phyloP scores from a whole-genome alignment of 1,140 invertebrate genomes.

The Trissolcus basalis region DNA sequence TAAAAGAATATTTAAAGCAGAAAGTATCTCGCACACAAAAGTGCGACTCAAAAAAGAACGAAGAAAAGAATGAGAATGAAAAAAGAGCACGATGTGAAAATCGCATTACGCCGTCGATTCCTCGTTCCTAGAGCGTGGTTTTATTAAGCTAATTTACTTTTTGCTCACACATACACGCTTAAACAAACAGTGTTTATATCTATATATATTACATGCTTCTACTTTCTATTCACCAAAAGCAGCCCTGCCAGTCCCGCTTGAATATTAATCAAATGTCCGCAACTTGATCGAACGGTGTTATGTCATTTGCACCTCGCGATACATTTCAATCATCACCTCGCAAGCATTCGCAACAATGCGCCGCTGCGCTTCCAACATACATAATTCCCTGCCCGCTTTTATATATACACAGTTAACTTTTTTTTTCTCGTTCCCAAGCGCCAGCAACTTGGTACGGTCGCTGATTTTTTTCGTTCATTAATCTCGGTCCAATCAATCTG shows the following conservation, averaged over 20 bases:
- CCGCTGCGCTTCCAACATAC: too few species aligned
- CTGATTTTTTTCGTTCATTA: slow-evolving; percentile 17
- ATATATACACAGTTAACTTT: too few species aligned
- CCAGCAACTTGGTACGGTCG: too few species aligned
- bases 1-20: too few species aligned
- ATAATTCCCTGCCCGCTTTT: too few species aligned
- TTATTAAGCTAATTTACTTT: not conserved
- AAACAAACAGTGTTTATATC: not conserved
- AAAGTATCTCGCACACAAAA: too few species aligned
- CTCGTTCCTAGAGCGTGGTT: too few species aligned
- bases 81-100: too few species aligned
- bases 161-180: not conserved
- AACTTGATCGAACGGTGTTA: slow-evolving; percentile 27
- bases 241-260: slow-evolving; percentile 38
- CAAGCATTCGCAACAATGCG: not conserved
- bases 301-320: slow-evolving; percentile 16
- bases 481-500: slow-evolving; percentile 14
- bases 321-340: slow-evolving; percentile 13
- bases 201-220: slow-evolving; percentile 21
- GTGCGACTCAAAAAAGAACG: too few species aligned
- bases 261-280: slow-evolving; percentile 42
- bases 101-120: too few species aligned
- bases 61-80: too few species aligned
- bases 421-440: too few species aligned
- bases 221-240: slow-evolving; percentile 55